Percentiles rank a stretch among this genome's conserved stretches.
These are phyloP conservation scores for Chromoteleia sp. DNA, from an alignment of 2,888 invertebrate species.

Conservation along the genomic window DNA sequence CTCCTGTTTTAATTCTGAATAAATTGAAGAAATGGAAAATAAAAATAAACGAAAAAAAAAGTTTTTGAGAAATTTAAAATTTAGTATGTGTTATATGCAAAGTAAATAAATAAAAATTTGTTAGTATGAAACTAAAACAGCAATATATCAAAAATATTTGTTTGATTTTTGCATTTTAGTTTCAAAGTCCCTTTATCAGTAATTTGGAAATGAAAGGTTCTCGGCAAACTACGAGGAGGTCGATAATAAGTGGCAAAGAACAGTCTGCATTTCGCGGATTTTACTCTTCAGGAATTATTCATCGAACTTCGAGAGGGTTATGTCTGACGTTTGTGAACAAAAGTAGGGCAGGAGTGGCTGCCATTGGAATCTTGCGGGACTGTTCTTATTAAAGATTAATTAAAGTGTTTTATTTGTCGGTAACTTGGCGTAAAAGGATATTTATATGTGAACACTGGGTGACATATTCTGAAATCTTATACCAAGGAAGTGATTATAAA, in stretches of 20 bases:
- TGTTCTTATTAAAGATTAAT: constrained; percentile 33
- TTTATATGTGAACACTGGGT: neutral
- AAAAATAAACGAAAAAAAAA: too few relatives aligned
- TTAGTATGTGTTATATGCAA: too few relatives aligned
- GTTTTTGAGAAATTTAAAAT: too few relatives aligned
- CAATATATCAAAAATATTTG: too few relatives aligned
- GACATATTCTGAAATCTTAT: neutral
- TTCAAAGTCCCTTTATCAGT: too few relatives aligned
- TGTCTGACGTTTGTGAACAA: constrained; percentile 10
- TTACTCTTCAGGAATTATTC: constrained; percentile 52
- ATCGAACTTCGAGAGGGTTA: constrained; percentile 31
- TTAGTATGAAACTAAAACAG: too few relatives aligned
- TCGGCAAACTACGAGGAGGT: constrained; percentile 20
- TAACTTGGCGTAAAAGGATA: neutral
- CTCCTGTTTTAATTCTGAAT: too few relatives aligned
- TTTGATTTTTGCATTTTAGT: too few relatives aligned
- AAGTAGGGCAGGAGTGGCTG: constrained; percentile 39
- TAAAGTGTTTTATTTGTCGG: constrained; percentile 17
- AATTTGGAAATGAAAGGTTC: constrained; percentile 27
- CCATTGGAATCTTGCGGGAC: constrained; percentile 14
- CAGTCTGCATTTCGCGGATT: constrained; percentile 46
- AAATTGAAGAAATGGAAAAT: too few relatives aligned
- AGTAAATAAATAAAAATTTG: too few relatives aligned
- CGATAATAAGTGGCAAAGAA: constrained; percentile 41
- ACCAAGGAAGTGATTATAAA: constrained; percentile 1